Evolutionary conservation across 2,888 invertebrate genomes (phyloP), one percentile per base, ranked within the genome.

Genomic region (Polymixis lichenea): DNA sequence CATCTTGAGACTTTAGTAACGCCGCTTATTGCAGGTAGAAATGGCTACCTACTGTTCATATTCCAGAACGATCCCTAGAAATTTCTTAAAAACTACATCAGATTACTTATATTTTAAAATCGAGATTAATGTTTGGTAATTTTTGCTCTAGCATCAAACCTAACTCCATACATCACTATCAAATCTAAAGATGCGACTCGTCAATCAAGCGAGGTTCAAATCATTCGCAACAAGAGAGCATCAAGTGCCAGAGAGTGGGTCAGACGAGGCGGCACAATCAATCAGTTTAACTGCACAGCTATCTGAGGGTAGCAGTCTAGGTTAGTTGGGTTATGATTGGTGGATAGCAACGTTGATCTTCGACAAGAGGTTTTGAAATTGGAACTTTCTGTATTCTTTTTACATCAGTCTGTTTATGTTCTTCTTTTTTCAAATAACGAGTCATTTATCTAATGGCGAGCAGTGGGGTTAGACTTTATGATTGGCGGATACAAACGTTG

Each of bases 181-280:
- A 68, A 64, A 51, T 38, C 8, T 49, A 49, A 82, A 72, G 64
- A 77, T 68, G n/a, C 32, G n/a, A 66, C 28, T 65, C 55, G 65
- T 67, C 73, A 83, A 62, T 75, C 78, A 64, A 56, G 43, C 62
- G 51, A 64, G 22, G 58, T 55, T 51, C 25, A 58, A 83, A 72
- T 80, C 66, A 66, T 53, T 70, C 43, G 65, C 25, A 61, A 43
- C 73, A 74, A 73, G 74, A 69, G 84, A 70, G 66, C 75, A 75
- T 75, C 72, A 56, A 84, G 76, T 71, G 60, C 32, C 53, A 53
- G 64, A 65, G 67, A 64, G 62, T 73, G 62, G 67, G 72, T 51
- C 66, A 62, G 61, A n/a, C 22, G 25, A 66, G 25, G 61, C 38
- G 38, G 53, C 28, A 69, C 69, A 72, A 75, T 82, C 80, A 84